Base-by-base conservation (phyloP, 2,888 invertebrate species). In the Stegana nigrithorax region DNA sequence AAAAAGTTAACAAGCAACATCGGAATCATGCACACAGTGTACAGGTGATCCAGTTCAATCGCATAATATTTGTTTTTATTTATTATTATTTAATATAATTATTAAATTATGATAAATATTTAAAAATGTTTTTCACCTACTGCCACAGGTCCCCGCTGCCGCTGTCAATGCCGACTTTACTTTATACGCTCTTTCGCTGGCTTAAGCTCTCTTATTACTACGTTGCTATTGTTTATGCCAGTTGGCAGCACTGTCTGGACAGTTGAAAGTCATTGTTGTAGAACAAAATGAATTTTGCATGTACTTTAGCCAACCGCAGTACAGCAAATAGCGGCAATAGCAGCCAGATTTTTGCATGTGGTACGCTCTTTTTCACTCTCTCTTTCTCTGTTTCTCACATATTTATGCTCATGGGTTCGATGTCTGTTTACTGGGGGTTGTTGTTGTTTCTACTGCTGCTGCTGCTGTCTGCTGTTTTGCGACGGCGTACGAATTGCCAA, bases 231-330 rank as follows among this genome's bases (percentile, higher is more conserved):
- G 66, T 21, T 17, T 21, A 17, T 50, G 26, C n/a, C 50, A 55
- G 36, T 36, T 36, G 53, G 53, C 53, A 32, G 36, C 53, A 55
- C 53, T 21, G 23, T 32, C 39, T n/a, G 12, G 10, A 3, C 36
- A 36, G 4, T 3, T 6, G 4, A 32, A 32, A 32, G 53, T 14
- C 21, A 21, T 47, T 47, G 47, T 47, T 47, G 47, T 47, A 6
- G 47, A 6, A 7, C 73, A 67, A 74, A 72, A 76, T 79, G 65
- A 77, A 76, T 79, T 78, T 80, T 80, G 77, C 79, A 80, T 77
- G 67, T 73, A 71, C 73, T 72, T 69, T 72, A 81, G 73, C 81
- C 81, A 81, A 81, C 81, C 81, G 81, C 81, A 81, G 76, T 55
- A 23, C n/a, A 55, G 53, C 23, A 47, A 23, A 47, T 21, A 10